Evolutionary conservation across 2,888 invertebrate species (phyloP), one percentile per base, ranked within the genome.

Genomic region (Matsumyia berberina): DNA sequence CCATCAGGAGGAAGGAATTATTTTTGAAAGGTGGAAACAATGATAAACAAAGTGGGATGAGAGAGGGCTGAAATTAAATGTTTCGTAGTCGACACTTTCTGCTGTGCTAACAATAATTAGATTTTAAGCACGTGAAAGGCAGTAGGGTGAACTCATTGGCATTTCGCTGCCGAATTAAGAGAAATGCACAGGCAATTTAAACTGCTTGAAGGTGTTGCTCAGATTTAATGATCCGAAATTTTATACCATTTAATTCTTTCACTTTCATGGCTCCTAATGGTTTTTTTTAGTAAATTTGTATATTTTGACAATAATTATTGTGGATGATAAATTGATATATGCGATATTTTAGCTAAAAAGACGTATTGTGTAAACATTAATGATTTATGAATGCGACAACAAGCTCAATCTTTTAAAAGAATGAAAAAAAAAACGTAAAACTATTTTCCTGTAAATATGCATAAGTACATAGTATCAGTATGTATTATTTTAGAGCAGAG

Each of bases 51-150:
- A 46, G 57, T 24, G 35, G 29, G 5, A 12, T 44, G 53, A 31
- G 12, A 55, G 35, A 9, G 7, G 31, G 0, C n/a, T n/a, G n/a
- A 74, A 70, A 78, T 69, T 78, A 62, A 60, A 62, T 62, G 77
- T 70, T 62, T 57, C 70, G 57, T 69, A 69, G 51, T 51, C 58
- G 51, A 49, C 77, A 69, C 62, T 60, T 70, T 11, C 19, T 53
- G n/a, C 44, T 78, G n/a, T 53, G 69, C 46, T 78, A 78, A 78
- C 77, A 78, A 78, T 78, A 78, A 78, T 78, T 62, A 12, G 44
- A 46, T 55, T 78, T 69, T 39, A 70, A 78, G 49, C 58, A 67
- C 44, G 44, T 66, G 17, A 11, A 19, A 19, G 39, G 46, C 37
- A 24, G 17, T n/a, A 19, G 33, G 51, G 31, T 11, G 15, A 17